Conservation (phyloP, 2,888 invertebrate species). For the Melieria omissa region DNA sequence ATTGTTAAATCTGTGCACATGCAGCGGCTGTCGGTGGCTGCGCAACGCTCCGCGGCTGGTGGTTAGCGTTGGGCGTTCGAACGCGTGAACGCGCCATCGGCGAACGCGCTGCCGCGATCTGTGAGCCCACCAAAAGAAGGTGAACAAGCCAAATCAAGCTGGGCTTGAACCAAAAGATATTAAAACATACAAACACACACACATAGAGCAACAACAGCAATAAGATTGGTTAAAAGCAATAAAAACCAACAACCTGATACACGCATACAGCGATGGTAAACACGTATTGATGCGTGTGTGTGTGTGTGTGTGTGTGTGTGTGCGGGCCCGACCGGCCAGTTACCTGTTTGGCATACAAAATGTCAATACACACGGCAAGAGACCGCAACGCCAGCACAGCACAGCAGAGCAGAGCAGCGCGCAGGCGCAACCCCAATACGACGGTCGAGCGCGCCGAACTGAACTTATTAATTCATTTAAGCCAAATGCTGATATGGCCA, state of each 20-base stretch:
- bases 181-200: too few species aligned
- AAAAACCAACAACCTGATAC: too few species aligned
- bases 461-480: slow-evolving; percentile 31
- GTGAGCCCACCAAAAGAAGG: slow-evolving; percentile 39
- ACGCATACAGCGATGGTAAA: background rate
- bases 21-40: background rate
- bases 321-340: slow-evolving; percentile 14
- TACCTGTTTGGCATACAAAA: slow-evolving; percentile 24
- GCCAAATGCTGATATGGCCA: slow-evolving; percentile 9
- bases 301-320: slow-evolving; percentile 14
- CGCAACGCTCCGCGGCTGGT: too few species aligned
- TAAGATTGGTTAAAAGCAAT: too few species aligned
- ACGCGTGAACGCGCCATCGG: background rate
- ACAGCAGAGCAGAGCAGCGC: background rate
- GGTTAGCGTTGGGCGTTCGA: background rate
- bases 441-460: background rate
- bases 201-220: too few species aligned
- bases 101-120: background rate
- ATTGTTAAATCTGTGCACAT: slow-evolving; percentile 19
- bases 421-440: background rate
- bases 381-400: background rate
- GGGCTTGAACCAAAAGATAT: background rate
- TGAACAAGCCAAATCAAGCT: slow-evolving; percentile 41
- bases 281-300: background rate
- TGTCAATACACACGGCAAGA: background rate